Evolutionary conservation across 2,797 vertebrate species (phyloP).

Genomic region (Dendrocincla tyrannina): DNA sequence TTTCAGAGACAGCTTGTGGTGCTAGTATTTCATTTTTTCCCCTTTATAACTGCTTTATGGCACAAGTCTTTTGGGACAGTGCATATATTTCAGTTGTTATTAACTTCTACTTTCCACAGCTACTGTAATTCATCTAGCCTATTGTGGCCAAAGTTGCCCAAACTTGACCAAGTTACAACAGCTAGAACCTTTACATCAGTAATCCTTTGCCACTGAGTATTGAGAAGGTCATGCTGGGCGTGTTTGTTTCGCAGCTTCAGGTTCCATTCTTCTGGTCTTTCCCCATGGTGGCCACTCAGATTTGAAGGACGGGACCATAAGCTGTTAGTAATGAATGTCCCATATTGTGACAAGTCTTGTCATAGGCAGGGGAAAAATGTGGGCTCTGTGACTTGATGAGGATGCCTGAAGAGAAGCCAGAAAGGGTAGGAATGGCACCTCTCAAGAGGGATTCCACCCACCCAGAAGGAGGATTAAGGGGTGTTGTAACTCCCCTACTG

Average conservation of each 20-base stretch:
- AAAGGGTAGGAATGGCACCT: background rate
- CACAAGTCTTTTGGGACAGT: background rate
- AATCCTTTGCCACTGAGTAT: background rate
- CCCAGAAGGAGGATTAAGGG: background rate
- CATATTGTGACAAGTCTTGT: background rate
- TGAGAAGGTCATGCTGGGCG: background rate
- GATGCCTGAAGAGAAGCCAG: background rate
- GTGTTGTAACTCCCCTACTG: background rate
- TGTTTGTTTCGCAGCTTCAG: background rate
- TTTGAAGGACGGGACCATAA: background rate
- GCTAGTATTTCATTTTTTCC: background rate
- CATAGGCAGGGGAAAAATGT: background rate
- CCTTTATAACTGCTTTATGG: background rate
- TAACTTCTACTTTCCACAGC: background rate
- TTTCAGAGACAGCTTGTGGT: background rate
- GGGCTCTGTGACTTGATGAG: background rate
- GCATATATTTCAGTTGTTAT: background rate
- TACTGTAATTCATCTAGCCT: background rate
- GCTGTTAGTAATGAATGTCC: background rate
- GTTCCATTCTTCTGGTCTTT: background rate
- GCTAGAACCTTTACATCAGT: background rate
- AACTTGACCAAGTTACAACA: background rate
- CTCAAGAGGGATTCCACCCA: background rate
- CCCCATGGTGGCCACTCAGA: background rate
- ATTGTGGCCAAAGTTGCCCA: background rate